These are phyloP conservation scores for Pseudochirops corinnae DNA, from an alignment of 2,797 vertebrate species.

Conservation along the genomic window DNA sequence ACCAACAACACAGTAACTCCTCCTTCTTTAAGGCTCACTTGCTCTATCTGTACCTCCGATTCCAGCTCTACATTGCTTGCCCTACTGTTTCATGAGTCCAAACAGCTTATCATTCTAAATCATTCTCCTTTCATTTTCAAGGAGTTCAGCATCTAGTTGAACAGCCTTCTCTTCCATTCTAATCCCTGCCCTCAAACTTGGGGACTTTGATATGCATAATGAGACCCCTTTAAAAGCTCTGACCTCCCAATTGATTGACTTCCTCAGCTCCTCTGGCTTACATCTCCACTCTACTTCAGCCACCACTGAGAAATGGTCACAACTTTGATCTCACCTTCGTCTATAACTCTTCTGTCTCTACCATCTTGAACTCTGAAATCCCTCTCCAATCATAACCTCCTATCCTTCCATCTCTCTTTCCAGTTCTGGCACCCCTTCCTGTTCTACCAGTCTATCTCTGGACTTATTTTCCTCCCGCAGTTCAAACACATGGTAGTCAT, in stretches of 20 bases:
- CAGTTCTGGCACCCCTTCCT: background rate
- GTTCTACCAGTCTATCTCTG: background rate
- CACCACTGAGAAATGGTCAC: background rate
- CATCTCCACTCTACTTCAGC: background rate
- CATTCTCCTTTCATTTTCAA: background rate
- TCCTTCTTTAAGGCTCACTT: background rate
- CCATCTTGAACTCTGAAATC: background rate
- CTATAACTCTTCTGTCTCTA: background rate
- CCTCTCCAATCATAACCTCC: background rate
- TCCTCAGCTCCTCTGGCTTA: background rate
- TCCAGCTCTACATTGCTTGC: background rate
- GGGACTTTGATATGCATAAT: background rate
- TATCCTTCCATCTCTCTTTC: background rate
- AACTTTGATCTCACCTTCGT: background rate
- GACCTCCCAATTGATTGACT: background rate
- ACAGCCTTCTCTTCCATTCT: background rate
- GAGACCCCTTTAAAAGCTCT: background rate
- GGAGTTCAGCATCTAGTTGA: background rate
- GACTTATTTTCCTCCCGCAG: background rate
- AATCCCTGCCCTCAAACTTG: background rate
- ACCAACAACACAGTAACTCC: background rate
- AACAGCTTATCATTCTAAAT: background rate
- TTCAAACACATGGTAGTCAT: background rate
- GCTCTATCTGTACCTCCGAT: background rate
- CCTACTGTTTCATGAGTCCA: background rate